These are phyloP conservation scores for Danio choprae DNA, from an alignment of 2,797 vertebrate genomes.

Conservation along the genomic window DNA sequence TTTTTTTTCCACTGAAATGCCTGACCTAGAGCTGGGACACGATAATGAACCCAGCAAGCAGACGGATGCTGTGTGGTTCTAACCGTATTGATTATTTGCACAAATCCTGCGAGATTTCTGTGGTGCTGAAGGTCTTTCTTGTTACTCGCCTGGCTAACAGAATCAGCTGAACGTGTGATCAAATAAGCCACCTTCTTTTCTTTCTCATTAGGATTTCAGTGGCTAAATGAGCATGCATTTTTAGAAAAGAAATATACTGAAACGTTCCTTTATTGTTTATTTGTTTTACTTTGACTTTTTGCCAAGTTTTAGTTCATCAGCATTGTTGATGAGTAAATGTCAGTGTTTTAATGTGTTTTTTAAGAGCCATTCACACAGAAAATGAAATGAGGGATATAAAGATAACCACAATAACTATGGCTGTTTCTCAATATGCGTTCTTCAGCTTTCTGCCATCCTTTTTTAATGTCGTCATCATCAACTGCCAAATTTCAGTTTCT, in stretches of 20 bases:
- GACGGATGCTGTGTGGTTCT: background rate
- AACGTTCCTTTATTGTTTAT: background rate
- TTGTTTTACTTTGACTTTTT: background rate
- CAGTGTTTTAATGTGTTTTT: background rate
- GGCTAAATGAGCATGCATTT: background rate
- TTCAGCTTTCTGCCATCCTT: too few relatives aligned
- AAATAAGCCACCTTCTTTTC: background rate
- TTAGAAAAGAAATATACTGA: too few relatives aligned
- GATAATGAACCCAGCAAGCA: conserved; percentile 27
- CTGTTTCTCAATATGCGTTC: too few relatives aligned
- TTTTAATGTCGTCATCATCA: too few relatives aligned
- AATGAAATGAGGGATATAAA: too few relatives aligned
- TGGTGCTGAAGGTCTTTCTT: background rate
- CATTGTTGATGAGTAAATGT: background rate
- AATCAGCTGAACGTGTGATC: conserved; percentile 6
- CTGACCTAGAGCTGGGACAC: background rate
- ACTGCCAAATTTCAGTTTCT: too few relatives aligned
- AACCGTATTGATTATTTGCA: conserved; percentile 16
- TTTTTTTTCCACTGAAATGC: background rate
- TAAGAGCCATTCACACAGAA: too few relatives aligned
- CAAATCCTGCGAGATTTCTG: background rate
- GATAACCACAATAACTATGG: too few relatives aligned
- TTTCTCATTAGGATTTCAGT: conserved; percentile 4
- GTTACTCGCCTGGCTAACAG: background rate
- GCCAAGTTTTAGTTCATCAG: background rate